These are phyloP conservation scores for Morpho helenor DNA, from an alignment of 2,888 invertebrate species.

Conservation along the genomic window DNA sequence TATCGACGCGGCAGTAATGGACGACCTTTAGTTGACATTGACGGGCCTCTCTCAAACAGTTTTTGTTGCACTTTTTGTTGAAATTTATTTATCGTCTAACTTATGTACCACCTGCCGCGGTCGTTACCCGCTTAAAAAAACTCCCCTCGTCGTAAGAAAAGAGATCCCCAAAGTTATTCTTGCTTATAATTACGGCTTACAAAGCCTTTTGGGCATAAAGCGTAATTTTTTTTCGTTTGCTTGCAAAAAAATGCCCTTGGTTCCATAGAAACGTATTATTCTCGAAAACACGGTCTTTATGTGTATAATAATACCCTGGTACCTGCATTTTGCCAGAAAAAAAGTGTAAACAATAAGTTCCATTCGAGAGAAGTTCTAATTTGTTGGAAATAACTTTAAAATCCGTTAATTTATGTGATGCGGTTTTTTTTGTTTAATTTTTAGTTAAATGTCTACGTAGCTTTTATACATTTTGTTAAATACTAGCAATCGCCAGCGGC, in stretches of 20 bases:
- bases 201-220: conserved; percentile 64
- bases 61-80: conserved; percentile 64
- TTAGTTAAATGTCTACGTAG: too few species aligned
- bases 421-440: too few species aligned
- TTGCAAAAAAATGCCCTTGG: conserved; percentile 57
- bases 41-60: conserved; percentile 41
- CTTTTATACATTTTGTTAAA: too few species aligned
- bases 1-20: not conserved
- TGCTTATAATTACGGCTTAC: conserved; percentile 70
- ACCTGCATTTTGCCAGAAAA: conserved; percentile 50
- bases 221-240: conserved; percentile 47
- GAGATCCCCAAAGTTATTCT: conserved; percentile 74
- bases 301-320: conserved; percentile 16
- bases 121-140: conserved; percentile 73
- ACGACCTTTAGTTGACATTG: conserved; percentile 75
- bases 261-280: conserved; percentile 56
- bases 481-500: too few species aligned
- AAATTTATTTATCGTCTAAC: conserved; percentile 59
- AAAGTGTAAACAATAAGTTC: conserved; percentile 70
- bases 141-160: conserved; percentile 66
- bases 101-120: conserved; percentile 74
- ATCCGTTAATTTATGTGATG: too few species aligned
- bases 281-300: conserved; percentile 35
- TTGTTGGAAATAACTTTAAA: conserved; percentile 1
- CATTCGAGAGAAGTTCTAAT: conserved; percentile 33